Percentiles rank a stretch among this genome's conserved stretches.
These are phyloP conservation scores for Halcyon smyrnensis DNA, from an alignment of 2,797 vertebrate genomes.

Conservation along the genomic window DNA sequence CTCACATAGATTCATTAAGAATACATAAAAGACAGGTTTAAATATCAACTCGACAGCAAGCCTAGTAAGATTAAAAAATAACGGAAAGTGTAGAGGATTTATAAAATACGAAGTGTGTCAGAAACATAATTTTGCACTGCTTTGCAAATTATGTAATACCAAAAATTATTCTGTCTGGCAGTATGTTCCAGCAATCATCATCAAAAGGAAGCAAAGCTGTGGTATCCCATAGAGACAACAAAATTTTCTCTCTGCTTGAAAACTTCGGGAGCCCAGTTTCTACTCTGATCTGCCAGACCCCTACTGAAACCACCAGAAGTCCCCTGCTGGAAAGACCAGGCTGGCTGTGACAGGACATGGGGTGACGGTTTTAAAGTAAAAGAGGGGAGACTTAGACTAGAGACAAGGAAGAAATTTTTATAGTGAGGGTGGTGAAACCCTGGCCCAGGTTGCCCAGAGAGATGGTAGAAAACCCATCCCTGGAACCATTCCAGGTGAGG, in stretches of 20 bases:
- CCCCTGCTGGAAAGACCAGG: neutral
- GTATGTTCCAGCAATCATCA: slow-evolving; percentile 4
- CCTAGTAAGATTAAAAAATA: neutral
- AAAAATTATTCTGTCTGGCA: slow-evolving; percentile 35
- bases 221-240: neutral
- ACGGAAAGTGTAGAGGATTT: neutral
- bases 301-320: neutral
- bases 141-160: slow-evolving; percentile 16
- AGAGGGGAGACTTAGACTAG: neutral
- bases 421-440: neutral
- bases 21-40: slow-evolving; percentile 59
- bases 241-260: neutral
- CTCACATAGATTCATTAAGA: slow-evolving; percentile 43
- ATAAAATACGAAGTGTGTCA: slow-evolving; percentile 42
- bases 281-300: neutral
- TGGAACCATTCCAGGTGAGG: neutral
- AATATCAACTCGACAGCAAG: slow-evolving; percentile 35
- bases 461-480: neutral
- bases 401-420: neutral
- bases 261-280: neutral
- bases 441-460: neutral
- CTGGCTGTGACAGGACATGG: neutral
- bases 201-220: slow-evolving; percentile 33
- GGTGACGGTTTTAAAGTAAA: neutral
- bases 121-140: slow-evolving; percentile 20